Evolutionary conservation across 1,140 invertebrate genomes (phyloP), one percentile per base, ranked within the genome.

Genomic region (Drosophila jambulina): DNA sequence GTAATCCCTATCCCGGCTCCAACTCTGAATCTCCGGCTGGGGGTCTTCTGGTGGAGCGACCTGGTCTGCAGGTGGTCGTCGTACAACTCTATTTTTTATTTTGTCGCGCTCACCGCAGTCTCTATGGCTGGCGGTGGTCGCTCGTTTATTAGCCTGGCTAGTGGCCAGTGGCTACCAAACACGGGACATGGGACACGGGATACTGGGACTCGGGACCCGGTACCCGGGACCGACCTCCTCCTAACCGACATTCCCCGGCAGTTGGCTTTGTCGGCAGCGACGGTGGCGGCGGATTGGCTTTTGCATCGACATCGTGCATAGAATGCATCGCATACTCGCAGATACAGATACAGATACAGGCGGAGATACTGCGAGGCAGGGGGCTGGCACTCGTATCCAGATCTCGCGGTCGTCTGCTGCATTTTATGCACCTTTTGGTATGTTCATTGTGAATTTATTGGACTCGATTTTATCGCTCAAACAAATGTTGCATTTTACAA

Each of bases 361-460:
- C 69, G 8, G 60, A 88, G 80, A 88, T 75, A 80, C 72, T 68
- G 64, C 13, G 13, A 21, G 80, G 53, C 48, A 61, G 40, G 40
- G 40, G 53, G 3, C 60, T 70, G 67, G 75, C 74, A 81, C 74
- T 71, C 75, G 78, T 49, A 76, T 81, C 76, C 76, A 63, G 63
- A 83, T 87, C 84, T 74, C 77, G 82, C 77, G 83, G 84, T 88
- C 74, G 84, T 86, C 76, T 70, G 65, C 76, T 87, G 84, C 85
- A 84, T 88, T 88, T 90, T 88, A 88, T 88, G 81, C 85, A 79
- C 70, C 82, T 80, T 91, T 90, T 90, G 86, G 86, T 86, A 91
- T 91, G 90, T 90, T 91, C 82, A 85, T 85, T 91, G 88, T 90
- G 85, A 91, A 91, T 91, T 91, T 91, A 91, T 91, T 91, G 85